phyloP scores from a whole-genome alignment of 2,113 vertebrate species.

The Lepisosteus oculatus region DNA sequence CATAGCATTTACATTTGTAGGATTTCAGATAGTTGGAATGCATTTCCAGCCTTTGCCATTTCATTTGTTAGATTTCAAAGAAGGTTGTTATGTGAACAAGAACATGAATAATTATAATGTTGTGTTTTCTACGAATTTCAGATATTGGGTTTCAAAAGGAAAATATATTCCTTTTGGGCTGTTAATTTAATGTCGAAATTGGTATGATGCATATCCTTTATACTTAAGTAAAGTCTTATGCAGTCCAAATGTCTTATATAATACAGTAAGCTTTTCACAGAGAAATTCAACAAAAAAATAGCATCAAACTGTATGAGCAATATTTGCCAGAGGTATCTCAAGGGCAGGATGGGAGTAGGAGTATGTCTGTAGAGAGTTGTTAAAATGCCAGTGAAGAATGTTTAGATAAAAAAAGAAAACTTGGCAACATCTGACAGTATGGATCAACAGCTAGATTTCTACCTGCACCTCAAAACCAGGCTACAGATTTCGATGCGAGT shows the following conservation, averaged over 20 bases:
- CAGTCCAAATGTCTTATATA: background rate
- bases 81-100: too few species aligned
- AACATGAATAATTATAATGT: too few species aligned
- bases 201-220: too few species aligned
- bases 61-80: too few species aligned
- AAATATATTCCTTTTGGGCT: too few species aligned
- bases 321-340: background rate
- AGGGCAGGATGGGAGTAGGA: background rate
- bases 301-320: background rate
- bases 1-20: too few species aligned
- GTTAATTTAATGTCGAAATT: too few species aligned
- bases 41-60: too few species aligned
- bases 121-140: too few species aligned
- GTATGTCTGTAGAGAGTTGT: background rate
- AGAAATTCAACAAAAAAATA: background rate
- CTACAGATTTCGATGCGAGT: background rate
- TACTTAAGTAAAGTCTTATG: too few species aligned
- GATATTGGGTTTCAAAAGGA: too few species aligned
- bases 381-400: background rate
- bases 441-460: slow-evolving; percentile 26
- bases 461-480: slow-evolving; percentile 33
- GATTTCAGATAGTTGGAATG: too few species aligned
- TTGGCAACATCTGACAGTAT: slow-evolving; percentile 30
- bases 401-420: background rate
- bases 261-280: background rate